Evolutionary conservation across 1,140 invertebrate species (phyloP), one percentile per base, ranked within the genome.

Genomic region (Parasteatoda tepidariorum): DNA sequence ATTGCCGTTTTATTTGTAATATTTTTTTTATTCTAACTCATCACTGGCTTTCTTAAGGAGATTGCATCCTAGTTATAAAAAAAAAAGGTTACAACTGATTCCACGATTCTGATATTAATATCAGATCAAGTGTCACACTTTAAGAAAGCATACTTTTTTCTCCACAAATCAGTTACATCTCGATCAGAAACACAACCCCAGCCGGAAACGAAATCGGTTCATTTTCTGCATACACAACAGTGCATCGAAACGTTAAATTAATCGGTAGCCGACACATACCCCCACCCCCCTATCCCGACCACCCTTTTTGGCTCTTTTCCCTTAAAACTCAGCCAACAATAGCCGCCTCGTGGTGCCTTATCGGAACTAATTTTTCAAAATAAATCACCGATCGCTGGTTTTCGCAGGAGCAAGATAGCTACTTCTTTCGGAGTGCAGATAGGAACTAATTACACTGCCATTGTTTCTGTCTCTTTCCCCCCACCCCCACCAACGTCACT

Each of bases 331-430:
- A 48, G 4, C 75, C 64, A 79, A 79, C 75, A 79, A 79, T 79
- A 30, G 75, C 75, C 41, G 74, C 30, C 41, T 24, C 54, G 48
- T 64, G 38, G 62, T n/a, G 55, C 38, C 68, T 83, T 83, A 83
- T 83, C 81, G 81, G 81, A 74, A 83, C 81, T 83, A 83, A 83
- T 83, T 83, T 83, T 83, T 83, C 81, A 83, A 83, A 83, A 83
- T 83, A 83, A 83, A 83, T 83, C 81, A 83, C 81, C 81, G 59
- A 83, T 83, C 70, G 81, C 54, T 26, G 54, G 31, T 61, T 71
- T 82, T 82, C 41, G 54, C 67, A 54, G 68, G 28, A 41, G 34
- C 24, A 59, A 83, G 81, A 83, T 83, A 83, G 81, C 78, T 55
- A 74, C 64, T 73, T 74, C 70, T 66, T 82, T 71, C 15, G 59